Evolutionary conservation across 2,113 vertebrate species (phyloP), one percentile per base, ranked within the genome.

Genomic region (Balaenoptera acutorostrata): DNA sequence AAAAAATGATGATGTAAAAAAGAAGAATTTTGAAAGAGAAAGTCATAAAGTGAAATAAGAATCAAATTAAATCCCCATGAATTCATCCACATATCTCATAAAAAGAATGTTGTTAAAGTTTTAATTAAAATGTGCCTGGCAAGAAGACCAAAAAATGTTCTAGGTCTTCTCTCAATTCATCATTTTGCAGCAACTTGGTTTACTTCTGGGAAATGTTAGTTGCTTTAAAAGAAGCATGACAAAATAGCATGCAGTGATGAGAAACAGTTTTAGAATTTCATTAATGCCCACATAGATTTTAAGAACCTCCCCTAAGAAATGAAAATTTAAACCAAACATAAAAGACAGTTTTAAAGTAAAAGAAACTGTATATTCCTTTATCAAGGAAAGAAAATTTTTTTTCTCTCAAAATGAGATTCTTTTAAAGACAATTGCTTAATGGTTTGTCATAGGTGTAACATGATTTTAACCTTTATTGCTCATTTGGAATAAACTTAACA

Each of bases 1-100:
- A 10, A 81, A 95, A 95, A 97, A 85, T 96, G 55, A 89, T 78
- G 89, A 83, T 95, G 63, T 93, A 93, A 96, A 97, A 89, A 23
- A 90, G 82, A 93, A 96, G 55, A 97, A 95, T 94, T 97, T 94
- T 95, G 71, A 81, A 96, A 97, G 93, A 93, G 74, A 84, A 97
- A 96, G 39, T 89, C 88, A 68, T 82, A 97, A 97, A 96, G 75
- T 55, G 72, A 97, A 93, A 95, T 94, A 97, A 94, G 64, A 77
- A 96, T 92, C 81, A 90, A 97, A 90, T 95, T 96, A 97, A 36
- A 94, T 77, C 92, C 23, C 27, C 46, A 77, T 90, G 74, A 94
- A 95, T 94, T 94, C 71, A 95, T 95, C 81, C 63, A 93, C 11
- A 63, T 72, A 78, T 85, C 72, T 94, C 85, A 90, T 96, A n/a